phyloP scores from a whole-genome alignment of 1,140 invertebrate genomes.

The Eriocheir sinensis region DNA sequence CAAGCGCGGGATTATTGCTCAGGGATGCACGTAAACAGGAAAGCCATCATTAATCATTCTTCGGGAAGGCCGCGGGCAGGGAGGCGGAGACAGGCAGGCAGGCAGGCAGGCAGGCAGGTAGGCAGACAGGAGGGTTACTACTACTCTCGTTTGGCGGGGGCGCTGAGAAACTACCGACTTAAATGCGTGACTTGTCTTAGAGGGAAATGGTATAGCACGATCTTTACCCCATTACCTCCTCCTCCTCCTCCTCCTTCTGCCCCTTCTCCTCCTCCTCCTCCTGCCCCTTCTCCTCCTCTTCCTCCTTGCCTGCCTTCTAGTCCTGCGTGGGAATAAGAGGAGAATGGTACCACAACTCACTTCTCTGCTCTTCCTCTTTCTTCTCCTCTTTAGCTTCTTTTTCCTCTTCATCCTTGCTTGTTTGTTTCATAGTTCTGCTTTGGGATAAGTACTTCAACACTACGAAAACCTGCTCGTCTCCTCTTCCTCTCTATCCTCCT shows the following conservation, averaged over 20 bases:
- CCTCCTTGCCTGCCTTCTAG: background rate
- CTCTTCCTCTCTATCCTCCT: too few relatives aligned
- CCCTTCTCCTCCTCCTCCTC: background rate
- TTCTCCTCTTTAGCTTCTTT: conserved; percentile 31
- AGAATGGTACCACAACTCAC: too few relatives aligned
- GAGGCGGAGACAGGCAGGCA: background rate
- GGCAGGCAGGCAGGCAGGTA: background rate
- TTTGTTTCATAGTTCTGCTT: too few relatives aligned
- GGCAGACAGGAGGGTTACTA: background rate
- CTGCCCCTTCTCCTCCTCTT: background rate
- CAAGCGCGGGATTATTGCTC: background rate
- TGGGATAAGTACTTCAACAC: too few relatives aligned
- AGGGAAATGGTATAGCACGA: too few relatives aligned
- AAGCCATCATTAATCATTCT: background rate
- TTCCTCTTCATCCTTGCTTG: background rate
- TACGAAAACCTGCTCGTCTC: too few relatives aligned
- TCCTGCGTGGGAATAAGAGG: too few relatives aligned
- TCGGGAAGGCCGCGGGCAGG: background rate
- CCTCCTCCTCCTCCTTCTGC: background rate
- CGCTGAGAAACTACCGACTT: background rate
- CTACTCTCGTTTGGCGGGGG: background rate
- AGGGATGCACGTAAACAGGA: background rate
- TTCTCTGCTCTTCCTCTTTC: background rate
- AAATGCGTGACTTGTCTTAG: background rate
- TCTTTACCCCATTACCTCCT: too few relatives aligned